Percentiles rank a stretch among this genome's conserved stretches.
Conservation (phyloP, 2,888 invertebrate species). For the Diarsia dahlii region DNA sequence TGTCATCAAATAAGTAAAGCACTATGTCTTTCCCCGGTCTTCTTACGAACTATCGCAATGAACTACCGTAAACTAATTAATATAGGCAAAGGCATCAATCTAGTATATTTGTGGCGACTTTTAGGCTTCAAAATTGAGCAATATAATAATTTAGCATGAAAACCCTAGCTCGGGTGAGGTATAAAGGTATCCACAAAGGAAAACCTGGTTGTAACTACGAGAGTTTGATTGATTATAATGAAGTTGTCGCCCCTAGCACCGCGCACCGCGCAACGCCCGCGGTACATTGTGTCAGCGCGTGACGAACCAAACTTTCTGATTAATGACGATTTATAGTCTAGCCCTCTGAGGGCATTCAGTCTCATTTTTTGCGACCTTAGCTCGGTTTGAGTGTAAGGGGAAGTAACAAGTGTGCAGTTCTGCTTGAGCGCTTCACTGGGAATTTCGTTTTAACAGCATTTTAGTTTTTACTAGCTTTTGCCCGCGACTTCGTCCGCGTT, state of each 20-base stretch:
- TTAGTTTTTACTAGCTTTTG: conserved; percentile 2
- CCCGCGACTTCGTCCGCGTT: too few species aligned
- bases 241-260: conserved; percentile 23
- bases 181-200: conserved; percentile 6
- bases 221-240: conserved; percentile 49
- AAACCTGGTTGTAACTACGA: not conserved
- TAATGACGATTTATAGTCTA: conserved; percentile 26
- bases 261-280: not conserved
- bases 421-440: not conserved
- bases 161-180: too few species aligned
- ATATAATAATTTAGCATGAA: not conserved
- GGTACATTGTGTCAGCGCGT: conserved; percentile 23
- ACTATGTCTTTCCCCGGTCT: not conserved
- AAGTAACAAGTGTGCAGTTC: not conserved
- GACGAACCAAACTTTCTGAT: conserved; percentile 27
- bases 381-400: not conserved
- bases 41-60: too few species aligned
- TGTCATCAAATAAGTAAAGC: too few species aligned
- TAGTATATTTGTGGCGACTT: not conserved
- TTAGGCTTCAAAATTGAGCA: conserved; percentile 11
- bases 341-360: not conserved
- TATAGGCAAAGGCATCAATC: too few species aligned
- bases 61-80: too few species aligned
- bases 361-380: not conserved
- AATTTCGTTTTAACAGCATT: not conserved